phyloP scores from a whole-genome alignment of 1,140 invertebrate species.

The Metaphire vulgaris region DNA sequence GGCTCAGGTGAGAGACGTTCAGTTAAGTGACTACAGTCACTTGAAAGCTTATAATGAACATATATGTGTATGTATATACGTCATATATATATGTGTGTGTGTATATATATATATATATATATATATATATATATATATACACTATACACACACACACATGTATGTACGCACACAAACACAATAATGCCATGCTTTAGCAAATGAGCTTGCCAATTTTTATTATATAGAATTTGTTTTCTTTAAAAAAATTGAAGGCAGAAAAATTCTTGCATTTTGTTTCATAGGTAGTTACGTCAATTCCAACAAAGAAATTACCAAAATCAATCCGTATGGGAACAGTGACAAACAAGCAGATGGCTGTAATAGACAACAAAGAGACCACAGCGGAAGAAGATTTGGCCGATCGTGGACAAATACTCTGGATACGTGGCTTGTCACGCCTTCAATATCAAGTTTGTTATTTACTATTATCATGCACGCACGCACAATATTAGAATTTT shows the following conservation, averaged over 20 bases:
- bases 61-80: neutral
- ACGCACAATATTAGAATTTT: too few relatives aligned
- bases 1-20: slow-evolving; percentile 69
- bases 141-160: too few relatives aligned
- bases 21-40: neutral
- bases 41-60: neutral
- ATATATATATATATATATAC: too few relatives aligned
- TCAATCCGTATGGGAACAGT: slow-evolving; percentile 4
- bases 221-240: neutral
- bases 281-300: neutral
- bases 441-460: slow-evolving; percentile 15
- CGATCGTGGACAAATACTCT: slow-evolving; percentile 10
- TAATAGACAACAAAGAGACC: slow-evolving; percentile 10
- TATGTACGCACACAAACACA: too few relatives aligned
- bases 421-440: slow-evolving; percentile 7
- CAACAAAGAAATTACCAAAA: neutral
- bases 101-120: too few relatives aligned
- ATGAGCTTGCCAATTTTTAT: neutral
- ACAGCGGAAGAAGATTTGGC: neutral
- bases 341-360: slow-evolving; percentile 6
- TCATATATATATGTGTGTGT: too few relatives aligned
- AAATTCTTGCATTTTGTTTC: neutral
- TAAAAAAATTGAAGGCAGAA: neutral
- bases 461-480: too few relatives aligned
- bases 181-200: neutral